phyloP scores from a whole-genome alignment of 1,140 invertebrate genomes.

The Scaptodrosophila lebanonensis region DNA sequence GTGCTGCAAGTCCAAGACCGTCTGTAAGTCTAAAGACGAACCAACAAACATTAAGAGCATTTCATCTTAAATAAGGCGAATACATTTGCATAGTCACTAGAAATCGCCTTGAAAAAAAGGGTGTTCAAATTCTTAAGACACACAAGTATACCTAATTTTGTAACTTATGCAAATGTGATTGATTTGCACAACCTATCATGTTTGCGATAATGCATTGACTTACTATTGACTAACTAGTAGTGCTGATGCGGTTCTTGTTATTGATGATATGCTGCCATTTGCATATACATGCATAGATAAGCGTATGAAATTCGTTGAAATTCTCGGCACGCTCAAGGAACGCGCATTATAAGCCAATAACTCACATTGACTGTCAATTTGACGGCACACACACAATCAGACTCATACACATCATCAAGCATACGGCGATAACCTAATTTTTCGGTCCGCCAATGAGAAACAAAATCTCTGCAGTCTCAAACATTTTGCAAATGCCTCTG shows the following conservation, averaged over 20 bases:
- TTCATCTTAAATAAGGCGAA: too few species aligned
- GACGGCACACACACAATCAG: slow-evolving; percentile 20
- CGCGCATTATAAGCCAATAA: slow-evolving; percentile 58
- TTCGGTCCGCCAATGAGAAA: too few species aligned
- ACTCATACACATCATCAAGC: slow-evolving; percentile 1
- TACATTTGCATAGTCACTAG: too few species aligned
- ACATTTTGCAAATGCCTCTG: too few species aligned
- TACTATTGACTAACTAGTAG: too few species aligned
- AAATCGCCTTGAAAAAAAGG: too few species aligned
- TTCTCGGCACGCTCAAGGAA: slow-evolving; percentile 23
- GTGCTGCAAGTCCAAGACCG: too few species aligned
- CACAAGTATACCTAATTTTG: too few species aligned
- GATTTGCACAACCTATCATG: slow-evolving; percentile 36
- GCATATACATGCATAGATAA: slow-evolving; percentile 3
- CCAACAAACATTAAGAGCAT: too few species aligned
- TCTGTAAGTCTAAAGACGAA: too few species aligned
- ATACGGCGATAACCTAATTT: slow-evolving; percentile 37
- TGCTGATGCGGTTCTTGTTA: slow-evolving; percentile 4
- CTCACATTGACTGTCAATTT: slow-evolving; percentile 50
- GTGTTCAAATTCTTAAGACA: too few species aligned
- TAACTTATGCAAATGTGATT: slow-evolving; percentile 16
- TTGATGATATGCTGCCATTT: slow-evolving; percentile 22
- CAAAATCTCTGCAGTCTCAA: too few species aligned
- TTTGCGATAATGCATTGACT: slow-evolving; percentile 9
- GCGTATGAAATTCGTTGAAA: slow-evolving; percentile 5